Conservation (phyloP, 2,113 vertebrate species). For the Psilopsiagon aymara region DNA sequence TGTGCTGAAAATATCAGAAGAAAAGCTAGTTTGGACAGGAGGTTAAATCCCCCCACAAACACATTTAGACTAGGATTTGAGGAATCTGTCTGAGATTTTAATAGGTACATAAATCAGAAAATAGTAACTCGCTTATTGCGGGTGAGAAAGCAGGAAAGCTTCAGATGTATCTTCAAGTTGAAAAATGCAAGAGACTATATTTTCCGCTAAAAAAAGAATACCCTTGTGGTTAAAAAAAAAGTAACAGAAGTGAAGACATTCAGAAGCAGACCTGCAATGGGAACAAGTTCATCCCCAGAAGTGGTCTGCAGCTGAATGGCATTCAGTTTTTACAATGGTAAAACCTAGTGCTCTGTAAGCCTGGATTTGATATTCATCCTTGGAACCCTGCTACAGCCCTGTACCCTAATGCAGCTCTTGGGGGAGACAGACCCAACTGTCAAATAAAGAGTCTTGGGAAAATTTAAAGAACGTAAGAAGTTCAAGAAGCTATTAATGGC, state of each 20-base stretch:
- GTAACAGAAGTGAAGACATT: neutral
- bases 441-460: neutral
- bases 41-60: neutral
- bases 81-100: neutral
- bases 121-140: neutral
- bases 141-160: neutral
- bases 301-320: neutral
- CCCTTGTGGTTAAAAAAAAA: too few relatives aligned
- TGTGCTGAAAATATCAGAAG: neutral
- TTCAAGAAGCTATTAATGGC: neutral
- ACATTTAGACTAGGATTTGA: neutral
- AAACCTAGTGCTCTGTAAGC: neutral
- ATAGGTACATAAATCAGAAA: neutral
- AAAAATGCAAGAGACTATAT: neutral
- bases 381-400: neutral
- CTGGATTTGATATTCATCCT: neutral
- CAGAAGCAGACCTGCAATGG: neutral
- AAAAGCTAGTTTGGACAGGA: neutral
- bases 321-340: neutral
- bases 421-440: neutral
- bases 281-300: neutral
- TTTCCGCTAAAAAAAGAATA: neutral
- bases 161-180: neutral
- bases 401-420: neutral
- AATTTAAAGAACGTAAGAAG: neutral